Conservation (phyloP, 2,888 invertebrate species). For the Ferdinandea cuprea region DNA sequence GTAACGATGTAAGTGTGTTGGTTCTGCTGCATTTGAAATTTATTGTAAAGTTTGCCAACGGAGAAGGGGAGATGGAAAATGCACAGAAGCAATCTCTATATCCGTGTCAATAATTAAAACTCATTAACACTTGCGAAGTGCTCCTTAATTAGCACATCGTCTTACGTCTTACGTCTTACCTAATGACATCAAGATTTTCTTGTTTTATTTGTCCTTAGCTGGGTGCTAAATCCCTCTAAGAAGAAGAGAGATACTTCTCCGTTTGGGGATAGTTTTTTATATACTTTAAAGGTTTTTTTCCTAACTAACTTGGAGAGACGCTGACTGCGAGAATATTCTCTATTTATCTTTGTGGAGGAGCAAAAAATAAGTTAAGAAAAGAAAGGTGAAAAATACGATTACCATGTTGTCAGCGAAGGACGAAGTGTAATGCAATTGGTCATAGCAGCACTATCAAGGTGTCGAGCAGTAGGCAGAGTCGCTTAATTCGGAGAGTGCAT, state of each 20-base stretch:
- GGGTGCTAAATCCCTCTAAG: slow-evolving; percentile 15
- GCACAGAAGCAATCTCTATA: slow-evolving; percentile 38
- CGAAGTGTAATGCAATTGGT: not conserved
- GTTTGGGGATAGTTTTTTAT: not conserved
- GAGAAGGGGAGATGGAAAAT: not conserved
- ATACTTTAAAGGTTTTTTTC: not conserved
- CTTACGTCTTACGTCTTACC: too few relatives aligned
- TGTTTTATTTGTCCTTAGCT: too few relatives aligned
- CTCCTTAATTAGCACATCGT: slow-evolving; percentile 61
- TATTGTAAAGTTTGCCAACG: slow-evolving; percentile 1
- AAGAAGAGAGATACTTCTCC: not conserved
- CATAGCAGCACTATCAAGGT: too few relatives aligned
- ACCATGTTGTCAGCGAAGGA: not conserved
- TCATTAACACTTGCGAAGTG: slow-evolving; percentile 69
- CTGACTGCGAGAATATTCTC: not conserved
- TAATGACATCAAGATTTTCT: slow-evolving; percentile 2
- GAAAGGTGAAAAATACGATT: not conserved
- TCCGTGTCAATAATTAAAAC: slow-evolving; percentile 71
- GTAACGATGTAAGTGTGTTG: not conserved
- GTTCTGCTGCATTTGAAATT: slow-evolving; percentile 6
- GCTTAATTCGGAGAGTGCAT: too few relatives aligned
- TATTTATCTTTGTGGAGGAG: not conserved
- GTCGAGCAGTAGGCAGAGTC: too few relatives aligned
- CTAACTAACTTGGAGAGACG: not conserved
- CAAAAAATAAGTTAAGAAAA: not conserved